Evolutionary conservation across 1,140 invertebrate genomes (phyloP), one percentile per base, ranked within the genome.

Genomic region (Popillia japonica): DNA sequence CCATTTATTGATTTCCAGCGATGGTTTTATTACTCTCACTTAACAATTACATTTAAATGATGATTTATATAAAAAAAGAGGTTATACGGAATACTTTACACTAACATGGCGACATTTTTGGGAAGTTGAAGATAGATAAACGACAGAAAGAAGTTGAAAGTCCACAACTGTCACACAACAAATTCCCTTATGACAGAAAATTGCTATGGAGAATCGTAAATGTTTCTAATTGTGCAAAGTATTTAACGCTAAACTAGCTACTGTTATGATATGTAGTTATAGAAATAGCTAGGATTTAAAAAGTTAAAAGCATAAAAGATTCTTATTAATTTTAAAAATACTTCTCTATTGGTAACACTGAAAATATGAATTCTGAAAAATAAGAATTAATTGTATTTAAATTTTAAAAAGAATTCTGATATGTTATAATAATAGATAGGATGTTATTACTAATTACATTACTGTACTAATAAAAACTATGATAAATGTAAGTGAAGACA

Each of bases 1-100:
- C 77, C 79, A 80, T 82, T 48, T 22, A 23, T 76, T 76, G 22
- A 74, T 44, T 74, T 74, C 22, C 27, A 68, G 27, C 20, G 8
- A 34, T 14, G 22, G 27, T 68, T 27, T 68, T 68, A 20, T 27
- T 68, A 68, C 61, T 68, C 22, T 68, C 27, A 68, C 61, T 68
- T 68, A 68, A 55, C 17, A 74, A 40, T 41, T 17, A 74, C 72
- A 74, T 74, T 74, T 42, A 74, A 72, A 74, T 14, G 72, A 74
- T 41, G 41, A n/a, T 17, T 42, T 74, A 10, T 74, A 40, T 22
- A 14, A 74, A 74, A 41, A 74, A 68, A 27, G 14, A 74, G 72
- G 72, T 74, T 74, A 74, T 74, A 74, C 40, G 34, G 14, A 10
- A 74, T 68, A 22, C 48, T 17, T 14, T 41, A 76, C 40, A 22